Evolutionary conservation across 1,140 invertebrate genomes (phyloP).

Genomic region (Temnothorax curvispinosus): DNA sequence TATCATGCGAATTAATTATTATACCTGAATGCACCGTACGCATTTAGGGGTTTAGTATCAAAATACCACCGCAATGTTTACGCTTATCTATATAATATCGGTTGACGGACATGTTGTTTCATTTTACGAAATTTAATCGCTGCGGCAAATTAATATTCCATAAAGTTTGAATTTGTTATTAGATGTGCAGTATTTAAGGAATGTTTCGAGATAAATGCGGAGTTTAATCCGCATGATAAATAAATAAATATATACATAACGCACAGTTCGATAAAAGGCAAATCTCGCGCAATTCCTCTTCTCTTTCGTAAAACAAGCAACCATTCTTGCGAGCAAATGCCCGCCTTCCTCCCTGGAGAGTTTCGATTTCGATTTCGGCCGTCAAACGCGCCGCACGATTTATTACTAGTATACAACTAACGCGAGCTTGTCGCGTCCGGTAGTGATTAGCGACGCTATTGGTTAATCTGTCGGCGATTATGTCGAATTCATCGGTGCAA

Average conservation of each 20-base stretch:
- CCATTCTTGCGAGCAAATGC: constrained; percentile 1
- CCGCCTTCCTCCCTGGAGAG: not conserved
- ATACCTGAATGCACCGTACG: not conserved
- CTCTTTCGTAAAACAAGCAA: not conserved
- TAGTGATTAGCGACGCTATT: constrained; percentile 76
- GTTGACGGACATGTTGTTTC: constrained; percentile 14
- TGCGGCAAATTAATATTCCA: constrained; percentile 46
- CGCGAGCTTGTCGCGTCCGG: constrained; percentile 63
- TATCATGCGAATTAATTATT: constrained; percentile 33
- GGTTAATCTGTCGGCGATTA: constrained; percentile 77
- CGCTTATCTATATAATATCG: constrained; percentile 2
- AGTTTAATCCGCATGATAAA: constrained; percentile 22
- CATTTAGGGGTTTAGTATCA: not conserved
- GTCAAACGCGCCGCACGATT: constrained; percentile 52
- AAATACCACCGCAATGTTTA: constrained; percentile 31
- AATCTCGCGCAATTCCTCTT: not conserved
- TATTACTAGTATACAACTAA: constrained; percentile 72
- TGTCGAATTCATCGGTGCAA: constrained; percentile 74
- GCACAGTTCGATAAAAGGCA: not conserved
- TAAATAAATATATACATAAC: constrained; percentile 17
- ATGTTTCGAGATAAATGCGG: constrained; percentile 46
- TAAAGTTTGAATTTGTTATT: constrained; percentile 47
- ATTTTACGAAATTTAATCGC: constrained; percentile 46
- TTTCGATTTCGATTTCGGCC: constrained; percentile 38
- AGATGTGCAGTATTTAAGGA: constrained; percentile 53